phyloP scores from a whole-genome alignment of 2,888 invertebrate species.

The Rhamnusium bicolor region DNA sequence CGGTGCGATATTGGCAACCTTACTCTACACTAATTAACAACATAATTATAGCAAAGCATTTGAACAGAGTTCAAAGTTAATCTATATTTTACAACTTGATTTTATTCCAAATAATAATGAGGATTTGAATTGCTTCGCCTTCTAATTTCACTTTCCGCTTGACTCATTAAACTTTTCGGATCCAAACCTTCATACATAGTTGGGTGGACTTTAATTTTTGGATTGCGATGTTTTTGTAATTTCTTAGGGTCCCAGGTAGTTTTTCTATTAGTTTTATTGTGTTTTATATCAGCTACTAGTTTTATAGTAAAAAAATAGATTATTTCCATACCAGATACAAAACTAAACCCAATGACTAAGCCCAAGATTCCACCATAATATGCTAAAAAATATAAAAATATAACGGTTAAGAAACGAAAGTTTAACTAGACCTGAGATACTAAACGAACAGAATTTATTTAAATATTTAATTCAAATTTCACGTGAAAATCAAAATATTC shows the following conservation, averaged over 20 bases:
- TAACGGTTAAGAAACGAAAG: neutral
- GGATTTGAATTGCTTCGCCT: neutral
- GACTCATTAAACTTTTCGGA: neutral
- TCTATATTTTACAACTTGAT: neutral
- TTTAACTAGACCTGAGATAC: too few species aligned
- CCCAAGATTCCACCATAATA: constrained; percentile 82
- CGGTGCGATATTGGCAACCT: too few species aligned
- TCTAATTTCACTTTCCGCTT: neutral
- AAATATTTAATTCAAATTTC: too few species aligned
- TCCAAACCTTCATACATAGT: neutral
- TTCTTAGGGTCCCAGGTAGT: neutral
- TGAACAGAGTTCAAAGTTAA: neutral
- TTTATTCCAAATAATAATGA: neutral
- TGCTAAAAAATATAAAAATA: constrained; percentile 72
- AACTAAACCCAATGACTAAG: constrained; percentile 80
- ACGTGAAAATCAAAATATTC: too few species aligned
- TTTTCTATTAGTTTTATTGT: neutral
- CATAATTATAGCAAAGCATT: too few species aligned
- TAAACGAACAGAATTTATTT: too few species aligned
- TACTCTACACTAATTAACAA: too few species aligned
- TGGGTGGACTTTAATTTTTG: neutral
- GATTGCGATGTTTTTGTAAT: neutral
- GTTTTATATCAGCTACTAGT: constrained; percentile 56
- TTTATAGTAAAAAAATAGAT: constrained; percentile 77
- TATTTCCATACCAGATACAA: constrained; percentile 79